Evolutionary conservation across 1,140 invertebrate species (phyloP).

Genomic region (Steinernema feltiae): DNA sequence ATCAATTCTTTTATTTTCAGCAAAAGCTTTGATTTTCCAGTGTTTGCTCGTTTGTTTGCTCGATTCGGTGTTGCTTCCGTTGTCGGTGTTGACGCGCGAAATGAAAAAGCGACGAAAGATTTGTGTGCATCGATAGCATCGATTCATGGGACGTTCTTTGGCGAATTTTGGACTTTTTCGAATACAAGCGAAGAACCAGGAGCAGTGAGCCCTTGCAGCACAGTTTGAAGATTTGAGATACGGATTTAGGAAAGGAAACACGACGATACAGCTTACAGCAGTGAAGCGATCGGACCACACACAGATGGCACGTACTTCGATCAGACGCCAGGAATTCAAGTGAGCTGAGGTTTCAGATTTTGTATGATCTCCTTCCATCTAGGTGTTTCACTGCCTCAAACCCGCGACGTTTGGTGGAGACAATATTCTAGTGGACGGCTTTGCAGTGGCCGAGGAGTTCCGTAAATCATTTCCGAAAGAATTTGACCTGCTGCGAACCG

Average conservation of each 20-base stretch:
- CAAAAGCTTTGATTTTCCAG: conserved; percentile 37
- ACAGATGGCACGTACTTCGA: conserved; percentile 71
- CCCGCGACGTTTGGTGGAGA: conserved; percentile 66
- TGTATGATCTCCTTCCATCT: conserved; percentile 36
- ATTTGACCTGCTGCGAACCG: conserved; percentile 64
- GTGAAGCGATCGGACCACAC: conserved; percentile 60
- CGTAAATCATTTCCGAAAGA: conserved; percentile 61
- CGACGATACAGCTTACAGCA: conserved; percentile 68
- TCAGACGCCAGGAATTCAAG: conserved; percentile 67
- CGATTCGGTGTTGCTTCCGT: conserved; percentile 46
- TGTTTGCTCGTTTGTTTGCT: conserved; percentile 41
- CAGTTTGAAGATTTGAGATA: background rate
- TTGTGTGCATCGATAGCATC: conserved; percentile 45
- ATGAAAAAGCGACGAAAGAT: conserved; percentile 41
- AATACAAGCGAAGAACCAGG: conserved; percentile 24
- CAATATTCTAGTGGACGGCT: conserved; percentile 68
- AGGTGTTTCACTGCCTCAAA: conserved; percentile 68
- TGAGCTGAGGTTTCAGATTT: background rate
- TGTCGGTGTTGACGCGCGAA: conserved; percentile 40
- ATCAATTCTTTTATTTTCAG: conserved; percentile 24
- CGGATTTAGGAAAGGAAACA: conserved; percentile 50
- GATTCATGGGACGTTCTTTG: conserved; percentile 47
- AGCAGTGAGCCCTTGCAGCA: background rate
- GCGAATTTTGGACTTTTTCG: conserved; percentile 51
- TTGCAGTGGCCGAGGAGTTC: conserved; percentile 65